Evolutionary conservation across 2,888 invertebrate genomes (phyloP).

Genomic region (Lasius fuliginosus): DNA sequence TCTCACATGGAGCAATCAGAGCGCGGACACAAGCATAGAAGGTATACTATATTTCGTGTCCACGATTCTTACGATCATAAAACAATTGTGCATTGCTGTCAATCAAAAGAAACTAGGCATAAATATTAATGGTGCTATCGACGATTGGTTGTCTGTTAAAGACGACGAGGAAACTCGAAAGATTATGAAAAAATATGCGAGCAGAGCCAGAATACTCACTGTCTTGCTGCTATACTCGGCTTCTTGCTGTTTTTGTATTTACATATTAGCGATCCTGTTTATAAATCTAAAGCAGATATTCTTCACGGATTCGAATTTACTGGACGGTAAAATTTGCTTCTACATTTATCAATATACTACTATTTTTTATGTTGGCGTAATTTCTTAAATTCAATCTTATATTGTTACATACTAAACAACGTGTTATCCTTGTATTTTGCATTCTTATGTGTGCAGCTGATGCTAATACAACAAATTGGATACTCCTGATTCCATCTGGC

Average conservation of each 20-base stretch:
- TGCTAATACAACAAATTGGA: slow-evolving; percentile 17
- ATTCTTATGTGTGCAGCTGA: not conserved
- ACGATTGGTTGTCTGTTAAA: slow-evolving; percentile 49
- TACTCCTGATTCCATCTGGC: slow-evolving; percentile 18
- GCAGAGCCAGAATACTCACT: slow-evolving; percentile 7
- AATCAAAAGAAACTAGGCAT: not conserved
- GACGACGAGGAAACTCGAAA: not conserved
- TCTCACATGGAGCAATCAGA: not conserved
- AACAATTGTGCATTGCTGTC: not conserved
- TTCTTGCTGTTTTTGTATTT: not conserved
- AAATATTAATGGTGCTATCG: slow-evolving; percentile 33
- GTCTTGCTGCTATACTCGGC: not conserved
- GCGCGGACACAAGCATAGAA: not conserved
- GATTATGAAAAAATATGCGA: slow-evolving; percentile 36
- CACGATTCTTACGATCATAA: not conserved
- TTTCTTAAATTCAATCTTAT: not conserved
- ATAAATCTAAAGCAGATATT: slow-evolving; percentile 17
- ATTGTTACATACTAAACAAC: not conserved
- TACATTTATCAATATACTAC: not conserved
- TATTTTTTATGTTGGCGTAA: not conserved
- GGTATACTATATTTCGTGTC: not conserved
- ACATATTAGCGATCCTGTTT: not conserved
- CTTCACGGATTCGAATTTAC: slow-evolving; percentile 4
- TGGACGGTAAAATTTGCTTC: slow-evolving; percentile 21
- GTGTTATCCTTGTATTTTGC: not conserved